These are phyloP conservation scores for Lynx canadensis DNA, from an alignment of 2,113 vertebrate genomes.

Conservation along the genomic window DNA sequence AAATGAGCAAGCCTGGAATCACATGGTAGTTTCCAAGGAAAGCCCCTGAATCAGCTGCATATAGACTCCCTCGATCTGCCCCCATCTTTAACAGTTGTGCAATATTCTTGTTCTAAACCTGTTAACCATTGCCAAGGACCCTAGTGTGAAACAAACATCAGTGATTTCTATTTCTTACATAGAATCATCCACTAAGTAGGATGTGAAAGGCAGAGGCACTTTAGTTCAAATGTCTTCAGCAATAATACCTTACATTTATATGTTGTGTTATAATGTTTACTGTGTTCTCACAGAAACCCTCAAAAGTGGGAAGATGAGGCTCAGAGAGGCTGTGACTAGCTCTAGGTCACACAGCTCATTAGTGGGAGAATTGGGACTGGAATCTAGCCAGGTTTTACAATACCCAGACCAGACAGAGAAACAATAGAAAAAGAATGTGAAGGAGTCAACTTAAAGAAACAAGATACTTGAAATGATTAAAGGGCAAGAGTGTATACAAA, in stretches of 20 bases:
- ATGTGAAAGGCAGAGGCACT: neutral
- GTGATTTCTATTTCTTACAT: conserved; percentile 19
- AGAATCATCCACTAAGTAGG: conserved; percentile 26
- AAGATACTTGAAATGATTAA: conserved; percentile 29
- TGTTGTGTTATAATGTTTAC: conserved; percentile 27
- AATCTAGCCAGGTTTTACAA: neutral
- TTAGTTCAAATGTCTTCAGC: conserved; percentile 44
- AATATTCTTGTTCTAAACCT: conserved; percentile 32
- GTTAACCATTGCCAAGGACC: conserved; percentile 24
- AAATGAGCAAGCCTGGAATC: conserved; percentile 62
- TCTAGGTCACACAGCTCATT: neutral
- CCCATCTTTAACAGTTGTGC: neutral
- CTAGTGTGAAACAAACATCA: neutral
- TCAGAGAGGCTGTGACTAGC: conserved; percentile 7
- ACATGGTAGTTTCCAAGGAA: conserved; percentile 38
- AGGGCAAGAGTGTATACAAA: neutral
- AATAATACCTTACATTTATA: conserved; percentile 40
- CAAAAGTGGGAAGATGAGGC: neutral
- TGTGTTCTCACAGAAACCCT: conserved; percentile 4
- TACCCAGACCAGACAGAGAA: neutral
- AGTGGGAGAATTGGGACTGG: neutral
- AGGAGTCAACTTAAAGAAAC: neutral
- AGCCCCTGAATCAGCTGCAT: neutral
- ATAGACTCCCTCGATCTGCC: neutral
- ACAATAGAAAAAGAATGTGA: neutral